Evolutionary conservation across 92 coral and sea anemone species (phyloP).

Genomic region (Actinernus sp.): DNA sequence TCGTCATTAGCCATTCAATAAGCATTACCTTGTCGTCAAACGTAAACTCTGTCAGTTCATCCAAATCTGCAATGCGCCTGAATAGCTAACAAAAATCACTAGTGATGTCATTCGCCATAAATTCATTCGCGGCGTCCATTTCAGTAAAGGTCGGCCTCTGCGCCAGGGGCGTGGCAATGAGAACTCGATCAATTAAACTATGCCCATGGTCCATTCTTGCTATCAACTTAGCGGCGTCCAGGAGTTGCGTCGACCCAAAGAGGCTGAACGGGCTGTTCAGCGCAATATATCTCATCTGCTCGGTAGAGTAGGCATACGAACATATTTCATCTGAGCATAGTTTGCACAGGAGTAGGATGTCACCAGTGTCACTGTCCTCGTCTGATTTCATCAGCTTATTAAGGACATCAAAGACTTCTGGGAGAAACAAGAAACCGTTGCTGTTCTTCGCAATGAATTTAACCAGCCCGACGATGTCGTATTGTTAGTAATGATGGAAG

Average conservation of each 20-base stretch:
- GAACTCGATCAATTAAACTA: constrained; percentile 42
- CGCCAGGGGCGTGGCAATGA: constrained; percentile 55
- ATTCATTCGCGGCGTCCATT: constrained; percentile 42
- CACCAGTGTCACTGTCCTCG: constrained; percentile 58
- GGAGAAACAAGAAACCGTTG: constrained; percentile 44
- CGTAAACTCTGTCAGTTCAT: neutral
- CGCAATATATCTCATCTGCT: constrained; percentile 18
- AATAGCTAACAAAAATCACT: constrained; percentile 16
- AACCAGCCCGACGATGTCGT: constrained; percentile 47
- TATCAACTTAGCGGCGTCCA: constrained; percentile 49
- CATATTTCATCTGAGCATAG: constrained; percentile 52
- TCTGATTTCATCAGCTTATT: too few species aligned
- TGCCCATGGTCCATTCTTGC: constrained; percentile 68
- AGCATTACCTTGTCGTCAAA: constrained; percentile 27
- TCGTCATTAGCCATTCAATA: constrained; percentile 51
- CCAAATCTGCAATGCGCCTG: neutral
- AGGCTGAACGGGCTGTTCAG: constrained; percentile 53
- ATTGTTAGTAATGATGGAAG: constrained; percentile 40
- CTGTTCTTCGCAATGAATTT: constrained; percentile 21
- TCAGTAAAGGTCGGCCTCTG: constrained; percentile 40
- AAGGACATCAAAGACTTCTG: constrained; percentile 45
- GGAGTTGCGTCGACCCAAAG: constrained; percentile 60
- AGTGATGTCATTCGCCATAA: constrained; percentile 9
- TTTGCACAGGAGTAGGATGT: constrained; percentile 60
- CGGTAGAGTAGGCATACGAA: constrained; percentile 53